phyloP scores from a whole-genome alignment of 2,888 invertebrate species.

The Pseudoips prasinana region DNA sequence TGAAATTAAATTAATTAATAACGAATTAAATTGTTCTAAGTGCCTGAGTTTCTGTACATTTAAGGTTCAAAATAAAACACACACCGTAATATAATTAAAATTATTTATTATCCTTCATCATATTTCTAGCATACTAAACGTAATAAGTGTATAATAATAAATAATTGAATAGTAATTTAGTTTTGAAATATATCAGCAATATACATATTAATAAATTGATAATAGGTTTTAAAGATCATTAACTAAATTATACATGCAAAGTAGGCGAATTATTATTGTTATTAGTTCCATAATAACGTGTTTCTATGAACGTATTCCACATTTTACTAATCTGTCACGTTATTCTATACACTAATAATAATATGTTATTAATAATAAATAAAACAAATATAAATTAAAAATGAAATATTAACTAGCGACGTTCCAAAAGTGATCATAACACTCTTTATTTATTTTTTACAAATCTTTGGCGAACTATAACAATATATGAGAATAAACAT shows the following conservation, averaged over 20 bases:
- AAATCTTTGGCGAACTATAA: slow-evolving; percentile 77
- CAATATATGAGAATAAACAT: slow-evolving; percentile 68
- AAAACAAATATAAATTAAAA: slow-evolving; percentile 43
- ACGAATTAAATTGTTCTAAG: no score
- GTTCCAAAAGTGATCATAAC: slow-evolving; percentile 63
- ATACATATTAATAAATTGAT: slow-evolving; percentile 75
- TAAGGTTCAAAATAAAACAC: slow-evolving; percentile 56
- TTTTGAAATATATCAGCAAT: slow-evolving; percentile 79
- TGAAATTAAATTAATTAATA: no score
- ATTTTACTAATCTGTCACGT: slow-evolving; percentile 36
- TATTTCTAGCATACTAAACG: slow-evolving; percentile 83
- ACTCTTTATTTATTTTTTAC: slow-evolving; percentile 67
- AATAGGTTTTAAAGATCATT: slow-evolving; percentile 63
- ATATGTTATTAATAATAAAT: slow-evolving; percentile 19
- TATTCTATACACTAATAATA: slow-evolving; percentile 34
- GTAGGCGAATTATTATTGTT: slow-evolving; percentile 76
- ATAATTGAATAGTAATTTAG: slow-evolving; percentile 82
- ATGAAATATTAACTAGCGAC: slow-evolving; percentile 65
- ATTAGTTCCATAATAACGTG: slow-evolving; percentile 65
- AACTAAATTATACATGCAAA: slow-evolving; percentile 73
- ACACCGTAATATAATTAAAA: slow-evolving; percentile 80
- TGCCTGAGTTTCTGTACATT: no score
- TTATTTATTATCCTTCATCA: slow-evolving; percentile 83
- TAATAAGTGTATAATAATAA: slow-evolving; percentile 83
- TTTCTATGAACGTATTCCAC: slow-evolving; percentile 53